phyloP scores from a whole-genome alignment of 1,140 invertebrate genomes.

The Calosoma granatense region DNA sequence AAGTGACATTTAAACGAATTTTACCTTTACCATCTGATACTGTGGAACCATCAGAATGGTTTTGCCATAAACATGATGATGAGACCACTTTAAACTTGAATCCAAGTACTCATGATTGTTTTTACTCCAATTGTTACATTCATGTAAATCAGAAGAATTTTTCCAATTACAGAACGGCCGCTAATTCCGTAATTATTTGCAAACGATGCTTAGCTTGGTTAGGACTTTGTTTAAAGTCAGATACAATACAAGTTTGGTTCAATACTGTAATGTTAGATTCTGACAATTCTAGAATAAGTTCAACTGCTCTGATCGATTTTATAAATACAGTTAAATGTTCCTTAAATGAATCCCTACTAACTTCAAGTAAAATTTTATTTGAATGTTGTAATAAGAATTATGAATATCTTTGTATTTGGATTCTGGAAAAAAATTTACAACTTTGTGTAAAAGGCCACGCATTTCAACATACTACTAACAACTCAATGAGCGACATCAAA shows the following conservation, averaged over 20 bases:
- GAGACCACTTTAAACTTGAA: slow-evolving; percentile 26
- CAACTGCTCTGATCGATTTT: slow-evolving; percentile 35
- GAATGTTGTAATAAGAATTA: slow-evolving; percentile 18
- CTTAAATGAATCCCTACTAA: slow-evolving; percentile 37
- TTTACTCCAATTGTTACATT: slow-evolving; percentile 40
- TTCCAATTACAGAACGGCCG: slow-evolving; percentile 34
- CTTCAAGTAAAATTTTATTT: slow-evolving; percentile 34
- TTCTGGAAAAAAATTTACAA: slow-evolving; percentile 44
- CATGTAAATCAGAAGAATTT: slow-evolving; percentile 34
- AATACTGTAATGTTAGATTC: slow-evolving; percentile 28
- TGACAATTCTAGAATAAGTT: slow-evolving; percentile 24
- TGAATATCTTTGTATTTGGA: slow-evolving; percentile 41
- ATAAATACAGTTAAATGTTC: slow-evolving; percentile 38
- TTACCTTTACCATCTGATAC: slow-evolving; percentile 42
- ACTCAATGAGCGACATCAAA: slow-evolving; percentile 28
- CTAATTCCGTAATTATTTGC: slow-evolving; percentile 37
- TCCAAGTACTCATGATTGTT: slow-evolving; percentile 37
- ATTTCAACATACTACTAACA: slow-evolving; percentile 24
- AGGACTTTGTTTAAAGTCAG: slow-evolving; percentile 25
- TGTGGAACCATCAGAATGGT: slow-evolving; percentile 44
- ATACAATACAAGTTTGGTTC: slow-evolving; percentile 25
- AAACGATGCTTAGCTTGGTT: slow-evolving; percentile 42
- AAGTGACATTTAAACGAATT: slow-evolving; percentile 37
- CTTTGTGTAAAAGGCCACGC: slow-evolving; percentile 21
- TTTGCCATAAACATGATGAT: slow-evolving; percentile 38